phyloP scores from a whole-genome alignment of 2,888 invertebrate species.

The Leptopilina myrica region DNA sequence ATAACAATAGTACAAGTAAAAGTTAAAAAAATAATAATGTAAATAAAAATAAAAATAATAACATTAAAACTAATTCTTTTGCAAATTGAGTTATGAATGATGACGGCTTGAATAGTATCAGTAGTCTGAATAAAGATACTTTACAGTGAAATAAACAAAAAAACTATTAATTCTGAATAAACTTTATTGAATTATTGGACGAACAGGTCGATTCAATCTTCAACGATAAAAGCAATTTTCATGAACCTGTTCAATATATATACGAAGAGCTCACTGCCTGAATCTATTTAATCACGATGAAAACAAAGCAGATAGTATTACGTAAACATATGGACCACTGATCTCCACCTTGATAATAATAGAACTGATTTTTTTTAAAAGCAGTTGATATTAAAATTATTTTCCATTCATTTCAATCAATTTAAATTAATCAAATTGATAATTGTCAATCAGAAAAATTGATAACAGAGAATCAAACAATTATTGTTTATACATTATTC shows the following conservation, averaged over 20 bases:
- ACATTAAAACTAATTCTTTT: no score
- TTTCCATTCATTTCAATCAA: no score
- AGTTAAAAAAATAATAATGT: no score
- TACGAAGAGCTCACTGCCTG: constrained; percentile 5
- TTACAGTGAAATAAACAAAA: constrained; percentile 6
- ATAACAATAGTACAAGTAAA: no score
- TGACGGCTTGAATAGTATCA: neutral
- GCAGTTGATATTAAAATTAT: neutral
- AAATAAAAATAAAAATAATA: no score
- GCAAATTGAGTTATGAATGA: neutral
- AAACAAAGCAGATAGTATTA: constrained; percentile 32
- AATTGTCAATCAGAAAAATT: no score
- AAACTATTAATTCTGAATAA: constrained; percentile 24
- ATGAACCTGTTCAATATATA: constrained; percentile 14
- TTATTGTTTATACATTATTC: no score
- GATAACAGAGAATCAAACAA: no score
- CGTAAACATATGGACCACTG: neutral
- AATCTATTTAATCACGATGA: constrained; percentile 29
- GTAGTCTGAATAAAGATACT: neutral
- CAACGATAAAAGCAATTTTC: constrained; percentile 29
- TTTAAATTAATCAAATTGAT: no score
- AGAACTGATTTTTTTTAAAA: neutral
- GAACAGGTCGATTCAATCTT: constrained; percentile 26
- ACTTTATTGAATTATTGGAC: constrained; percentile 27
- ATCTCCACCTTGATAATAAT: constrained; percentile 1